Percentiles rank a stretch among this genome's conserved stretches.
Evolutionary conservation across 2,888 invertebrate species (phyloP).

Genomic region (Exocentrus adspersus): DNA sequence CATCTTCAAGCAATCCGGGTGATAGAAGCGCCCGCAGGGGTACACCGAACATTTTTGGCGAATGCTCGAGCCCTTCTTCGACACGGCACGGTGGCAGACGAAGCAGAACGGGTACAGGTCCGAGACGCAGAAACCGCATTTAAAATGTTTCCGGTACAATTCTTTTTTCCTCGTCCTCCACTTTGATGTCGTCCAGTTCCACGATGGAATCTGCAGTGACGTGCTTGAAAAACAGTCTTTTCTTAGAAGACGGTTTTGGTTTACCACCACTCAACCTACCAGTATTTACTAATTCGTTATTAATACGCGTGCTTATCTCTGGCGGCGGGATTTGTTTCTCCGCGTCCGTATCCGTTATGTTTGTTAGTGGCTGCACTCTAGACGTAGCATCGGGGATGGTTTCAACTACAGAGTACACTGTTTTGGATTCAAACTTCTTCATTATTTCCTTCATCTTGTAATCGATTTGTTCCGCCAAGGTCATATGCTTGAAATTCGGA

Average conservation of each 20-base stretch:
- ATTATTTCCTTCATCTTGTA: slow-evolving; percentile 66
- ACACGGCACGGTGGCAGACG: slow-evolving; percentile 66
- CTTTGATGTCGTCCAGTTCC: background rate
- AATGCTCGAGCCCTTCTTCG: slow-evolving; percentile 60
- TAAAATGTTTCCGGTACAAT: slow-evolving; percentile 59
- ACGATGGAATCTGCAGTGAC: slow-evolving; percentile 31
- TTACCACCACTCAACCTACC: no score
- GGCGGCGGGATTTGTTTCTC: no score
- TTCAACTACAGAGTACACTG: slow-evolving; percentile 56
- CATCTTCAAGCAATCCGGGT: slow-evolving; percentile 76
- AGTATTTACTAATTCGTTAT: no score
- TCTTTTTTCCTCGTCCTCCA: slow-evolving; percentile 1
- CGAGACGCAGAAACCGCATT: slow-evolving; percentile 72
- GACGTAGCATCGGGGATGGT: slow-evolving; percentile 55
- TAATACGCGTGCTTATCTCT: no score
- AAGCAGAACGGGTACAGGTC: slow-evolving; percentile 73
- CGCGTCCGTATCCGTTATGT: no score
- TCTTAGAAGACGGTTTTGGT: background rate
- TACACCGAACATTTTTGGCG: slow-evolving; percentile 72
- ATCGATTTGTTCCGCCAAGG: slow-evolving; percentile 63
- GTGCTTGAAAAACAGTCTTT: slow-evolving; percentile 4
- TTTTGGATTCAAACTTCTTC: slow-evolving; percentile 65
- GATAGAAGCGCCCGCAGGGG: slow-evolving; percentile 80
- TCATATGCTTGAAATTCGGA: slow-evolving; percentile 48
- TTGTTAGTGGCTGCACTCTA: background rate